Evolutionary conservation across 2,888 invertebrate genomes (phyloP), one percentile per base, ranked within the genome.

Genomic region (Phlogophora meticulosa): DNA sequence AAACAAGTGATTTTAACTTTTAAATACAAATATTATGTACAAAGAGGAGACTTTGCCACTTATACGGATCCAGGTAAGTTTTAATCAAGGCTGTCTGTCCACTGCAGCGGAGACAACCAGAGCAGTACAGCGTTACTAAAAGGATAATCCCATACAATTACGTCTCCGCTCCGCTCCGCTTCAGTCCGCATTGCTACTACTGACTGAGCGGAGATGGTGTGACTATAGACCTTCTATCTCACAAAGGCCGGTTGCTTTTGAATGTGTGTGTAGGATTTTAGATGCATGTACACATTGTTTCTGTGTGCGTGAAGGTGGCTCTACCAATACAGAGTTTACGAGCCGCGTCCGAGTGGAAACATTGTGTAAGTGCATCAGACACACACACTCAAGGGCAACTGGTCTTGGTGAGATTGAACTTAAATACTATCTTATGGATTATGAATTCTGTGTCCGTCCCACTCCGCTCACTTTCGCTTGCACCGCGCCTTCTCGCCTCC

Each of bases 31-130:
- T 88, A 91, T 88, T 89, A 92, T 93, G 92, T 91, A 88, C 86
- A 90, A 87, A 89, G 95, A 95, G 87, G 95, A 95, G 85, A 93
- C 92, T 59, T 94, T 95, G 76, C 95, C 95, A 67, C 92, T 95
- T 34, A 95, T 95, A 87, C 86, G 92, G 88, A 93, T 95, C 72
- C 92, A 94, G 94, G 95, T 95, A 83, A 92, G 94, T 91, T 76
- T 49, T 5, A 36, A 45, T 55, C 17, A 24, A 22, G 15, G 22
- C 38, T 68, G 49, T 11, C 15, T 68, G 43, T 22, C 17, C 2
- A 51, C 22, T 62, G 36, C 15, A 17, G 28, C 17, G 36, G 28
- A 38, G 24, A 10, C 11, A 13, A 17, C 13, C 1, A 7, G 38
- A 28, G 32, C 24, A 40, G 13, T 5, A 15, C 32, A 46, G 17